Percentiles rank a stretch among this genome's conserved stretches.
These are phyloP conservation scores for Tethya wilhelma DNA, from an alignment of 37 sponge, comb jelly and placozoan species.

Conservation along the genomic window DNA sequence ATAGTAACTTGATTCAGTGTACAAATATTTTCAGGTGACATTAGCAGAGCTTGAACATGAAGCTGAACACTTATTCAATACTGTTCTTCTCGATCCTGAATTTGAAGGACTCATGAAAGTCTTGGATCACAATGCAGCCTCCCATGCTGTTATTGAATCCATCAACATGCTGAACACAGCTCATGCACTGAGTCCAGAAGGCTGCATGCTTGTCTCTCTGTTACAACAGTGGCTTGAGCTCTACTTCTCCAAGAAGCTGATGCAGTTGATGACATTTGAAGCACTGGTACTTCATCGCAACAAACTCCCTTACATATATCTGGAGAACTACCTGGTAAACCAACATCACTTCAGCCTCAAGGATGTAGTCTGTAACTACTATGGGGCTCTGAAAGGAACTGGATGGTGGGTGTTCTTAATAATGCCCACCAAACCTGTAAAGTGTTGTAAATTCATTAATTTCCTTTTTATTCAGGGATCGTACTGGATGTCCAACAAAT, in stretches of 20 bases:
- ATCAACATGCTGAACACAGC: conserved; percentile 34
- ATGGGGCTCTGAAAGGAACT: conserved; percentile 11
- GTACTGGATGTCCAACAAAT: conserved; percentile 28
- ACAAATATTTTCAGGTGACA: too few species aligned
- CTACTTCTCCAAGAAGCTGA: conserved; percentile 52
- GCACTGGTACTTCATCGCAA: conserved; percentile 62
- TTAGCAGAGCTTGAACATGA: conserved; percentile 28
- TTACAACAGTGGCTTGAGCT: conserved; percentile 72
- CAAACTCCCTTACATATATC: conserved; percentile 61
- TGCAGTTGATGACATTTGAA: conserved; percentile 83
- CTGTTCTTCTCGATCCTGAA: conserved; percentile 34
- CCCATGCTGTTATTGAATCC: conserved; percentile 42
- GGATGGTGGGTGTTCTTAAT: conserved; percentile 11
- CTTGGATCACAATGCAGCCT: conserved; percentile 26
- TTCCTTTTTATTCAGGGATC: conserved; percentile 2
- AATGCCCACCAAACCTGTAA: background rate
- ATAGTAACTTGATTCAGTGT: too few species aligned
- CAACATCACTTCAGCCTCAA: conserved; percentile 88
- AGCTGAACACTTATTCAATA: conserved; percentile 19
- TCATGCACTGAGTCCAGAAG: conserved; percentile 29
- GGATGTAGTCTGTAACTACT: conserved; percentile 45
- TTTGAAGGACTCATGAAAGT: conserved; percentile 34
- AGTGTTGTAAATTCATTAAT: background rate
- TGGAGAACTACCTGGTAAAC: conserved; percentile 70
- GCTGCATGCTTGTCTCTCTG: conserved; percentile 47